phyloP scores from a whole-genome alignment of 2,888 invertebrate genomes.

The Proisotoma minuta region DNA sequence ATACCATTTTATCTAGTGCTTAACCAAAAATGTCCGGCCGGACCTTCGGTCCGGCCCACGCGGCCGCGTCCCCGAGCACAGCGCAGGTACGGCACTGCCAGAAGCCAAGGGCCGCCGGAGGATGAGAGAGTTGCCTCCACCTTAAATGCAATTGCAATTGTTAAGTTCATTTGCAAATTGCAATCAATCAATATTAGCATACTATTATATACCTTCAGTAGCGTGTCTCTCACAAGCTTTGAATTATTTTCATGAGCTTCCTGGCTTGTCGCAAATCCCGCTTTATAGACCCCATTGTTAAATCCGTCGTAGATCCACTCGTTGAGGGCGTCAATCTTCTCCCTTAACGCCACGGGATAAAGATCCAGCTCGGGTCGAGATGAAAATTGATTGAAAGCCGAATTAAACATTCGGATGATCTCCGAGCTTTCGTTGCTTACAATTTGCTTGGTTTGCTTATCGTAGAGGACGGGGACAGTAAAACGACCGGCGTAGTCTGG shows the following conservation, averaged over 20 bases:
- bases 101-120: too few relatives aligned
- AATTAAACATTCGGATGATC: slow-evolving; percentile 39
- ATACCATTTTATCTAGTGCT: too few relatives aligned
- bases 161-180: too few relatives aligned
- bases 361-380: slow-evolving; percentile 33
- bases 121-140: too few relatives aligned
- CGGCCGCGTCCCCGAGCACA: too few relatives aligned
- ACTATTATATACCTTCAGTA: slow-evolving; percentile 30
- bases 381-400: slow-evolving; percentile 36
- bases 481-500: slow-evolving; percentile 33
- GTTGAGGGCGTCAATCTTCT: slow-evolving; percentile 36
- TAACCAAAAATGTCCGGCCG: too few relatives aligned
- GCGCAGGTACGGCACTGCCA: too few relatives aligned
- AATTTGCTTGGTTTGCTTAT: slow-evolving; percentile 37
- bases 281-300: slow-evolving; percentile 42
- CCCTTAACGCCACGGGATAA: slow-evolving; percentile 21
- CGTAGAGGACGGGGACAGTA: slow-evolving; percentile 41
- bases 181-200: too few relatives aligned
- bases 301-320: slow-evolving; percentile 30
- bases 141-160: too few relatives aligned
- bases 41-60: too few relatives aligned
- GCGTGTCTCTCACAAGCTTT: slow-evolving; percentile 27
- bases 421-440: slow-evolving; percentile 45
- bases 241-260: slow-evolving; percentile 32
- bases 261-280: slow-evolving; percentile 39